These are phyloP conservation scores for Toxotes chatareus DNA, from an alignment of 2,113 vertebrate species.

Conservation along the genomic window DNA sequence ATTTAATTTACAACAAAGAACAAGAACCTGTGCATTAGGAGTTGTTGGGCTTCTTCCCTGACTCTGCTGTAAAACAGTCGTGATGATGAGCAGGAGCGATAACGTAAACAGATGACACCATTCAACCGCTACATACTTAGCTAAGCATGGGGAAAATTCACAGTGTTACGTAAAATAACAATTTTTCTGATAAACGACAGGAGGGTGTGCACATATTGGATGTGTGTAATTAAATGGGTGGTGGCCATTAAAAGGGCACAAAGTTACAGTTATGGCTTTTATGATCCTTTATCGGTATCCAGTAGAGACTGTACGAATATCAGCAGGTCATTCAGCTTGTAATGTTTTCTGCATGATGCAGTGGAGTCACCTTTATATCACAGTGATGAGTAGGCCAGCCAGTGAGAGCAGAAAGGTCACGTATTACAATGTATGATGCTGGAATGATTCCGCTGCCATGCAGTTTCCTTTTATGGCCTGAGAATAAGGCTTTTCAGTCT, in stretches of 20 bases:
- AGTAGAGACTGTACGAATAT: not conserved
- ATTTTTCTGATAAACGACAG: slow-evolving; percentile 6
- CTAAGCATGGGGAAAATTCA: not conserved
- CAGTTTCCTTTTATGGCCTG: slow-evolving; percentile 13
- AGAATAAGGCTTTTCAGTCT: not conserved
- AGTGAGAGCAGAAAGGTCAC: slow-evolving; percentile 16
- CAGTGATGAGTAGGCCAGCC: not conserved
- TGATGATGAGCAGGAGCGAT: slow-evolving; percentile 25
- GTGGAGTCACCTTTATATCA: slow-evolving; percentile 14
- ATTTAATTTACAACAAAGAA: slow-evolving; percentile 2
- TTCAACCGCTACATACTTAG: not conserved
- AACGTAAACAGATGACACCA: slow-evolving; percentile 12
- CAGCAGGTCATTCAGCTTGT: not conserved
- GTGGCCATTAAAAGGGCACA: not conserved
- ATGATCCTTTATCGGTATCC: not conserved
- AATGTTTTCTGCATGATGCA: slow-evolving; percentile 27
- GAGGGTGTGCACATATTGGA: not conserved
- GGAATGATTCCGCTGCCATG: not conserved
- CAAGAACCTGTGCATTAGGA: not conserved
- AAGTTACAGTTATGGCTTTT: not conserved
- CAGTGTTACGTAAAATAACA: not conserved
- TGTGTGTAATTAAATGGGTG: not conserved
- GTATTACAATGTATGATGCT: not conserved
- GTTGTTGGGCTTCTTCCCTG: not conserved
- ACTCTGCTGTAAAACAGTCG: not conserved